phyloP scores from a whole-genome alignment of 2,797 vertebrate genomes.

The Acanthurus leucopareius region DNA sequence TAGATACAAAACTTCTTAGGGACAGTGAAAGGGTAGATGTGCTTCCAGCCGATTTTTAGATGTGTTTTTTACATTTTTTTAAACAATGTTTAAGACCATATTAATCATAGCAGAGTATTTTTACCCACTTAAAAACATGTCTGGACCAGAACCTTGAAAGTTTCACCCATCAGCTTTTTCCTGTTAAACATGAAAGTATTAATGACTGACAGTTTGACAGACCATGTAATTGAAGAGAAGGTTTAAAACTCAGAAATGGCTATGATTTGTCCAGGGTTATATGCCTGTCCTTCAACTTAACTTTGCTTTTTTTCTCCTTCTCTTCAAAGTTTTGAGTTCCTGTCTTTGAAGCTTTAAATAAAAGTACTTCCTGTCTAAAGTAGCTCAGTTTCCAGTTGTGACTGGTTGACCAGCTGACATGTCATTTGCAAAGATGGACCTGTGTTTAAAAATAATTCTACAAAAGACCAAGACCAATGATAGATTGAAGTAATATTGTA shows the following conservation, averaged over 20 bases:
- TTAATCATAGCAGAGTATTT: no score
- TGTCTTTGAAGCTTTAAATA: background rate
- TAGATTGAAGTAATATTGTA: background rate
- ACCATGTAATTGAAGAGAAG: background rate
- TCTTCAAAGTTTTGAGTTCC: background rate
- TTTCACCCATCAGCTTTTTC: background rate
- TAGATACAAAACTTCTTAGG: no score
- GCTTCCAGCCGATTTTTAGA: no score
- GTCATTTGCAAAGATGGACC: background rate
- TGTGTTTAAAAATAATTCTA: background rate
- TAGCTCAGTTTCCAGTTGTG: background rate
- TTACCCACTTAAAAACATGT: no score
- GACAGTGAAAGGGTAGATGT: no score
- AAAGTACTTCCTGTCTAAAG: background rate
- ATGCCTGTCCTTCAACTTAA: no score
- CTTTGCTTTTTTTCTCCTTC: background rate
- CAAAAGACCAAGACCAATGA: background rate
- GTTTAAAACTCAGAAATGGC: background rate
- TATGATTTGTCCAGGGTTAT: background rate
- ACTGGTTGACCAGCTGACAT: background rate
- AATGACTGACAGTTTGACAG: slow-evolving; percentile 1
- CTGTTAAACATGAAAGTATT: slow-evolving; percentile 1
- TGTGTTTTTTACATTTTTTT: no score
- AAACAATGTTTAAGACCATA: no score
- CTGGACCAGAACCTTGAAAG: background rate